Base-by-base conservation (phyloP, 2,888 invertebrate genomes). In the Plutella xylostella region DNA sequence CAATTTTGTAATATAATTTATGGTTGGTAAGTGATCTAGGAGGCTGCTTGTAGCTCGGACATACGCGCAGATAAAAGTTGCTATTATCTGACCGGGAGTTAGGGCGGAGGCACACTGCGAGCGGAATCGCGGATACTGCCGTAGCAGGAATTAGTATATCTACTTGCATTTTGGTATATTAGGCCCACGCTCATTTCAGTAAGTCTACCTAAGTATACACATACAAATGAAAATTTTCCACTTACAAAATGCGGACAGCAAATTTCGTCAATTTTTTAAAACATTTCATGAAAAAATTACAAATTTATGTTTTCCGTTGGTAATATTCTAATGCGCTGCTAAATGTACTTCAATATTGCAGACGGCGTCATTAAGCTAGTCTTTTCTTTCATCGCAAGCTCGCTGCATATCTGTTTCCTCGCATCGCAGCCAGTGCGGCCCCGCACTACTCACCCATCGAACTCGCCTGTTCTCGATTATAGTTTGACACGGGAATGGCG, bases 1-100 rank as follows among this genome's bases (percentile, higher is more conserved):
- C 65, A 71, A 72, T 74, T 71, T 69, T 55, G 61, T 67, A 39
- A 37, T 37, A 37, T 37, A 37, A 37, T 37, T 37, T 37, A 37
- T 37, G 37, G 37, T n/a, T 20, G 20, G 37, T 37, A 37, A 37
- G 37, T 37, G 37, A 37, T 37, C 33, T 39, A 40, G 39, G 42
- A 12, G 37, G 19, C 37, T 37, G 19, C 37, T 37, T 37, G 37
- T 37, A n/a, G 37, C 19, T 19, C 19, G 12, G 19, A 19, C 37
- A 20, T 28, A 28, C 37, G 37, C 37, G 19, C 19, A 17, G 37
- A 37, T 37, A 37, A 37, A 37, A 37, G 37, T 37, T 37, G 37
- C 37, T 19, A 37, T 37, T 37, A 37, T 37, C 37, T 18, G 37
- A 11, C 17, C 18, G 35, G 12, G 1, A 7, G 9, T 6, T 21